Evolutionary conservation across 2,113 vertebrate species (phyloP), one percentile per base, ranked within the genome.

Genomic region (Chinchilla lanigera): DNA sequence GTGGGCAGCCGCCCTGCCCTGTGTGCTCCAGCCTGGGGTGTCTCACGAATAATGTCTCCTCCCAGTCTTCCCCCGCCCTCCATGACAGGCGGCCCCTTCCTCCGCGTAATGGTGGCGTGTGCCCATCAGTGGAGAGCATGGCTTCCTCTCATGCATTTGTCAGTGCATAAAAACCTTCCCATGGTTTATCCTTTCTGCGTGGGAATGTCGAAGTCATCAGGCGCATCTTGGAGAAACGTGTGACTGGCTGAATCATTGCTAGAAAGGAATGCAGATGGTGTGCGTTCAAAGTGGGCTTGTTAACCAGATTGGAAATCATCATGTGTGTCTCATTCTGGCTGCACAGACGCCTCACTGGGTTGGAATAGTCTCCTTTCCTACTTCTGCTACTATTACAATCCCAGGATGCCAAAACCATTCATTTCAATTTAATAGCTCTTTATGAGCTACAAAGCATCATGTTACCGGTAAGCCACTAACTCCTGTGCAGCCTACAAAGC

Each of bases 221-320:
- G 56, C 73, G 63, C 67, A 87, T 89, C 65, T 54, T 63, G 65
- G 33, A 58, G 50, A 88, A 91, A 93, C 52, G 71, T 44, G 41
- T 86, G 44, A 86, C 16, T 77, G 35, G 50, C 44, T 91, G 41
- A 44, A 93, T 83, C 73, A 60, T 60, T 58, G 16, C 56, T 82
- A 56, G 67, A 63, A 56, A 90, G 63, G 69, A 73, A 61, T 78
- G 58, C 93, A 95, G 82, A 67, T 90, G 89, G 90, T 61, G 41
- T 54, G 14, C 56, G 30, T 86, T 90, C 86, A n/a, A 50, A 84
- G 58, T 77, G 44, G 92, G 69, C 89, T 93, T 87, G 63, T 95
- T 95, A 96, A 56, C 85, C 67, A 87, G 80, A 83, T 73, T 95
- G 63, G 61, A 96, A 93, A 87, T 71, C 8, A 50, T 86, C 77